A percentile compares a stretch with the other conserved stretches of the same genome.
These are phyloP conservation scores for Procambarus virginalis DNA, from an alignment of 1,140 invertebrate species.

Conservation along the genomic window DNA sequence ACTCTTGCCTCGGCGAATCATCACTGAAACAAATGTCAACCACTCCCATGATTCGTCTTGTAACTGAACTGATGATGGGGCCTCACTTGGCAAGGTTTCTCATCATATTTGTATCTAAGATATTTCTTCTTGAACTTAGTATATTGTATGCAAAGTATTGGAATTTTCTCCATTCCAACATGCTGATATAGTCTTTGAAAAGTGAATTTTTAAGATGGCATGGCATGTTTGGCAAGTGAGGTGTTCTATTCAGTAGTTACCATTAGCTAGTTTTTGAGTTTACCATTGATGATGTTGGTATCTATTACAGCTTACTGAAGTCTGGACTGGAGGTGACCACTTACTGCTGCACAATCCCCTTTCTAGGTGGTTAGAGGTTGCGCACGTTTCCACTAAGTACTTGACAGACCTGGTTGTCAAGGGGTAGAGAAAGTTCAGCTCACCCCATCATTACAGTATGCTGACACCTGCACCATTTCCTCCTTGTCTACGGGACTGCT, in stretches of 20 bases:
- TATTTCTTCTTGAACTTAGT: constrained; percentile 51
- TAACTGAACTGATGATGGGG: constrained; percentile 64
- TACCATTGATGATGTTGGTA: constrained; percentile 66
- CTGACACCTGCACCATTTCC: constrained; percentile 62
- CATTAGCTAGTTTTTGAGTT: constrained; percentile 65
- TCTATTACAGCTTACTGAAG: constrained; percentile 68
- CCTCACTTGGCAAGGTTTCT: constrained; percentile 68
- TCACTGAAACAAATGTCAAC: constrained; percentile 65
- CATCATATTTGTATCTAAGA: constrained; percentile 63
- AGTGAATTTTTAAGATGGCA: constrained; percentile 37
- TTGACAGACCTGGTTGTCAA: constrained; percentile 60
- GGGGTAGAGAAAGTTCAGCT: constrained; percentile 63
- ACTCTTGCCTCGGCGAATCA: constrained; percentile 62
- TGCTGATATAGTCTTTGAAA: constrained; percentile 63
- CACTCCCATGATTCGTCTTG: constrained; percentile 56
- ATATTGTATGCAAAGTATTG: constrained; percentile 63
- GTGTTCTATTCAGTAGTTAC: constrained; percentile 67
- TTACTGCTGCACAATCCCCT: constrained; percentile 65
- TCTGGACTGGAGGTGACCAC: constrained; percentile 61
- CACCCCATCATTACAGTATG: constrained; percentile 54
- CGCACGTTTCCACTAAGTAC: constrained; percentile 66
- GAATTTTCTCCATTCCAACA: constrained; percentile 64
- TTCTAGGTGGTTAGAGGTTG: constrained; percentile 67
- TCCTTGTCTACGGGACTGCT: constrained; percentile 64
- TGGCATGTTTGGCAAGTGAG: constrained; percentile 68